Percentiles rank a stretch among this genome's conserved stretches.
Evolutionary conservation across 2,113 vertebrate species (phyloP).

Genomic region (Scytalopus superciliaris): DNA sequence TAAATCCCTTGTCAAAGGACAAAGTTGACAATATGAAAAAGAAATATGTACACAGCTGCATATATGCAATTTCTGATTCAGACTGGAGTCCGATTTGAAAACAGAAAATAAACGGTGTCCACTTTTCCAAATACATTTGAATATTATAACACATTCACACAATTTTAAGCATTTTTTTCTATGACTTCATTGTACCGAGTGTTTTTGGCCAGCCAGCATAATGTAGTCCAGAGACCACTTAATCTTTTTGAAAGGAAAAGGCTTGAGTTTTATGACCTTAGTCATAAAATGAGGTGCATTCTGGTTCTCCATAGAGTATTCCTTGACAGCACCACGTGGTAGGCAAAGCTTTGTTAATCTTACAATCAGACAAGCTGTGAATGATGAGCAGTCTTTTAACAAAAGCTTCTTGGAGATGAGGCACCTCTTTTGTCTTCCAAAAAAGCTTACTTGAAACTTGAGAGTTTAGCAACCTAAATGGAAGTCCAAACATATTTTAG

Average conservation of each 20-base stretch:
- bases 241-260: background rate
- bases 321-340: background rate
- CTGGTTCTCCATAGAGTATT: background rate
- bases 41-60: background rate
- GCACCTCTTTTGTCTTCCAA: background rate
- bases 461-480: background rate
- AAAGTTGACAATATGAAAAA: background rate
- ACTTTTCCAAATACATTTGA: background rate
- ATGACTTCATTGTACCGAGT: background rate
- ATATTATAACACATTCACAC: background rate
- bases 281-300: background rate
- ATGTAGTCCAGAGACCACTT: background rate
- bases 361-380: background rate
- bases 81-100: background rate
- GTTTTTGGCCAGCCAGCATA: background rate
- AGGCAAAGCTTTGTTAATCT: background rate
- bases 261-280: background rate
- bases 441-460: background rate
- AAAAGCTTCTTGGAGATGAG: background rate
- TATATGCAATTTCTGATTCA: background rate
- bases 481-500: background rate
- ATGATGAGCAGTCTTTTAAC: background rate
- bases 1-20: background rate
- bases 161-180: background rate
- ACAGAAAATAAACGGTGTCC: background rate